phyloP scores from a whole-genome alignment of 2,113 vertebrate genomes.

The Strix aluco region DNA sequence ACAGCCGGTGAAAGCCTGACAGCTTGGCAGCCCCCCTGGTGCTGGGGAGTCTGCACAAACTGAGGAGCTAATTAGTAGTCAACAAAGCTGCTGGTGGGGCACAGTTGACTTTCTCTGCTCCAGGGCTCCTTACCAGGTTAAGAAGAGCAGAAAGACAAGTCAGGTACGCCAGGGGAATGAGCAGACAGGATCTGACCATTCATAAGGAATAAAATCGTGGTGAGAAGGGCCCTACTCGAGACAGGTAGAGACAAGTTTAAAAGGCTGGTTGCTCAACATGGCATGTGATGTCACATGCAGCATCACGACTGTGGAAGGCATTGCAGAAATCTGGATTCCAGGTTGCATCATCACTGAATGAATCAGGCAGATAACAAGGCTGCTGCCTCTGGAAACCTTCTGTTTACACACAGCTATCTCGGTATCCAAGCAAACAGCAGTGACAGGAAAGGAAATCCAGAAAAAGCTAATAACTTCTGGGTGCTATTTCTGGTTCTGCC shows the following conservation, averaged over 20 bases:
- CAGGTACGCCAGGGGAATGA: neutral
- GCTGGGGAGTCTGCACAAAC: neutral
- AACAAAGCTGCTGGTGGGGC: neutral
- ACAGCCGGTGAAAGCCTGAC: neutral
- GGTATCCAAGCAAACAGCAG: slow-evolving; percentile 71
- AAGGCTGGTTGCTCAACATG: neutral
- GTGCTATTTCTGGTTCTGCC: slow-evolving; percentile 54
- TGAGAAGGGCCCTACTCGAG: neutral
- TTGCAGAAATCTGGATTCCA: neutral
- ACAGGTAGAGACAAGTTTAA: neutral
- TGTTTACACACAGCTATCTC: slow-evolving; percentile 72
- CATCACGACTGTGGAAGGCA: neutral
- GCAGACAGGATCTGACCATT: neutral
- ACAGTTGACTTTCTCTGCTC: neutral
- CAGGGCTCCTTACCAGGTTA: neutral
- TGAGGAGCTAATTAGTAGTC: neutral
- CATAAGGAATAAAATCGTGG: accelerated
- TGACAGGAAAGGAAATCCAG: slow-evolving; percentile 67
- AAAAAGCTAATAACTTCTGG: slow-evolving; percentile 51
- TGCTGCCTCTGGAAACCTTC: slow-evolving; percentile 47
- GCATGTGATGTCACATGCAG: neutral
- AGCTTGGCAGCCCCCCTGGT: neutral
- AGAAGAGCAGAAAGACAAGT: neutral
- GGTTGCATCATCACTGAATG: slow-evolving; percentile 19
- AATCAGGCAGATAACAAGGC: slow-evolving; percentile 52